These are phyloP conservation scores for Coelinius sp. DNA, from an alignment of 2,888 invertebrate species.

Conservation along the genomic window DNA sequence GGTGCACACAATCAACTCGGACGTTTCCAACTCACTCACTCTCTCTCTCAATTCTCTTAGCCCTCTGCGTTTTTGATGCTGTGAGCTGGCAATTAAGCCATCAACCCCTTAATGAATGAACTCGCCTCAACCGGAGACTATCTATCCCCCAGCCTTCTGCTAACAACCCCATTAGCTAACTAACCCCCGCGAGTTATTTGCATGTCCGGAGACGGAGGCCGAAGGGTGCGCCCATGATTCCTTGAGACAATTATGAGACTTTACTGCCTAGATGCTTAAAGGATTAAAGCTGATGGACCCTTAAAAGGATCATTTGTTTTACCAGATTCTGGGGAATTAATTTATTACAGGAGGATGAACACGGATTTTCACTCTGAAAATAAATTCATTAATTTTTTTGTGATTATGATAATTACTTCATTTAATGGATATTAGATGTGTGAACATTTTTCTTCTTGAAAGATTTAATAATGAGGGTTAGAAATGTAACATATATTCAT, in stretches of 20 bases:
- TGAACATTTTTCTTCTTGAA: too few species aligned
- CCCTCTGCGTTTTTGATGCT: constrained; percentile 56
- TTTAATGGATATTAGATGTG: background rate
- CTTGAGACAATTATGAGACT: constrained; percentile 67
- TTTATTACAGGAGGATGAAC: background rate
- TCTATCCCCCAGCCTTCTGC: constrained; percentile 20
- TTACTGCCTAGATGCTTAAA: constrained; percentile 68
- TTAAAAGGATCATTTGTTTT: constrained; percentile 52
- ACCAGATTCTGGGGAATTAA: constrained; percentile 4
- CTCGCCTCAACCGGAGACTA: constrained; percentile 45
- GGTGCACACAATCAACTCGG: constrained; percentile 3
- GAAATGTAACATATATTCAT: background rate
- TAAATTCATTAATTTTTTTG: background rate
- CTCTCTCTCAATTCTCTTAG: background rate
- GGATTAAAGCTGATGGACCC: constrained; percentile 65
- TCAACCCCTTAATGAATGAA: constrained; percentile 70
- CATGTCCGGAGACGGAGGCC: constrained; percentile 63
- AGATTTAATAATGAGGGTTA: too few species aligned
- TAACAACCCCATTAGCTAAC: constrained; percentile 69
- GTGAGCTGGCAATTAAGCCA: constrained; percentile 69
- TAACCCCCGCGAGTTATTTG: constrained; percentile 69
- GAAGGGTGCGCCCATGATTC: constrained; percentile 63
- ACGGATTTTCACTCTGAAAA: background rate
- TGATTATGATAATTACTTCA: background rate
- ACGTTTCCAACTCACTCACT: constrained; percentile 1